Conservation (phyloP, 2,888 invertebrate species). For the Drosophila leonis region DNA sequence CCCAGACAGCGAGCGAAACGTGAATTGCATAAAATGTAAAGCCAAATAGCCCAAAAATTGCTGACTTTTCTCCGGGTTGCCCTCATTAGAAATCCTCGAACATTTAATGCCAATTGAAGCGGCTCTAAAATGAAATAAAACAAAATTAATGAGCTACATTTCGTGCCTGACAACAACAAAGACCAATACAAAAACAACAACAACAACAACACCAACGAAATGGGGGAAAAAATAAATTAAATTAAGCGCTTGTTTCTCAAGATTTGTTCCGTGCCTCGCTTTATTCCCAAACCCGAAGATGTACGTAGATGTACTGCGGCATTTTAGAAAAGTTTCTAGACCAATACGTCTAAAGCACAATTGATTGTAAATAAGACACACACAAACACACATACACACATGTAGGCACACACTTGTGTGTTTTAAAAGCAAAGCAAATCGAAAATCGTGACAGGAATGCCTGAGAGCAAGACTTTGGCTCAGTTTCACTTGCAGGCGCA, state of each 20-base stretch:
- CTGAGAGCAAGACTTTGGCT: constrained; percentile 39
- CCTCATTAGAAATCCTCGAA: constrained; percentile 44
- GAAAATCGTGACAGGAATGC: constrained; percentile 77
- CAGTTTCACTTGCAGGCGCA: constrained; percentile 14
- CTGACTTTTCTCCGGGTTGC: constrained; percentile 48
- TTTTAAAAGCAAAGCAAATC: constrained; percentile 72
- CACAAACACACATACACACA: constrained; percentile 11
- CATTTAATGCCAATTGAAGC: constrained; percentile 64
- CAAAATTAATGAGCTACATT: constrained; percentile 76
- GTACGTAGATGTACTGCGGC: constrained; percentile 60
- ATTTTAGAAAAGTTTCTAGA: constrained; percentile 69
- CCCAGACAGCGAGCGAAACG: constrained; percentile 50
- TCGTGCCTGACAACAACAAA: constrained; percentile 54
- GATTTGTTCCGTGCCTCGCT: constrained; percentile 42
- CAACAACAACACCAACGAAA: constrained; percentile 23
- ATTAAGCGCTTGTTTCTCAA: constrained; percentile 75
- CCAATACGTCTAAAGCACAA: constrained; percentile 61
- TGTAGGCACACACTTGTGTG: constrained; percentile 26
- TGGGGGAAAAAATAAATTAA: constrained; percentile 72
- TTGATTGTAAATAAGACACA: constrained; percentile 68
- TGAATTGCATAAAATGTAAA: constrained; percentile 74
- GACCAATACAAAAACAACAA: constrained; percentile 3
- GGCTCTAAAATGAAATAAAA: constrained; percentile 74
- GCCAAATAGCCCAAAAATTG: constrained; percentile 65
- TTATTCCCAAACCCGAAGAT: constrained; percentile 33